These are phyloP conservation scores for Melanocharis versteri DNA, from an alignment of 2,113 vertebrate species.

Conservation along the genomic window DNA sequence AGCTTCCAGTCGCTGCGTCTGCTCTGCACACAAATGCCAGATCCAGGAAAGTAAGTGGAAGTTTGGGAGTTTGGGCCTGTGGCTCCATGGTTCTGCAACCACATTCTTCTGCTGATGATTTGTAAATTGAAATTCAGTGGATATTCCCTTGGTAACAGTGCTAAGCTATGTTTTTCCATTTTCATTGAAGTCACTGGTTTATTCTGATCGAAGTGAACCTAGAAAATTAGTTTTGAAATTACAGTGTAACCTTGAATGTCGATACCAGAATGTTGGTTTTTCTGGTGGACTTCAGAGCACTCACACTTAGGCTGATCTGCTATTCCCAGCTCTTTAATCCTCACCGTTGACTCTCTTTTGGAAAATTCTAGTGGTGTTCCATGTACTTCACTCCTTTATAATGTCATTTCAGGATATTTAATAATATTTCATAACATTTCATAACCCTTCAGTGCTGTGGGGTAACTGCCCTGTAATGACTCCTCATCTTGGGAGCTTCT, in stretches of 20 bases:
- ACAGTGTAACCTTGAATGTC: background rate
- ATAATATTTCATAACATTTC: background rate
- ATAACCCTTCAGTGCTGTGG: background rate
- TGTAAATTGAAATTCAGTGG: background rate
- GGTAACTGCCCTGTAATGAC: background rate
- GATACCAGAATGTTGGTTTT: background rate
- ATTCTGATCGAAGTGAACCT: background rate
- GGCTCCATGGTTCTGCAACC: background rate
- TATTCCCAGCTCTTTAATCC: background rate
- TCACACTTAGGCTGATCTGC: background rate
- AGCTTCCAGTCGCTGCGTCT: constrained; percentile 96
- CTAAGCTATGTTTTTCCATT: background rate
- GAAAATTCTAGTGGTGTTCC: background rate
- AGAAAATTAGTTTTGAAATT: background rate
- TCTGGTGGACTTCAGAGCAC: background rate
- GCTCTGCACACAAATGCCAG: constrained; percentile 96
- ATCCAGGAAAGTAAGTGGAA: constrained; percentile 91
- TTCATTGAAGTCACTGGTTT: background rate
- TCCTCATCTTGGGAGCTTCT: background rate
- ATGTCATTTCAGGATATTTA: background rate
- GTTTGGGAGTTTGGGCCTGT: background rate
- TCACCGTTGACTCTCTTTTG: background rate
- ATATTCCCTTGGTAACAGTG: background rate
- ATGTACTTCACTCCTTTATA: background rate
- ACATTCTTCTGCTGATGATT: background rate